Evolutionary conservation across 2,113 vertebrate species (phyloP).

Genomic region (Poeciliopsis prolifica): DNA sequence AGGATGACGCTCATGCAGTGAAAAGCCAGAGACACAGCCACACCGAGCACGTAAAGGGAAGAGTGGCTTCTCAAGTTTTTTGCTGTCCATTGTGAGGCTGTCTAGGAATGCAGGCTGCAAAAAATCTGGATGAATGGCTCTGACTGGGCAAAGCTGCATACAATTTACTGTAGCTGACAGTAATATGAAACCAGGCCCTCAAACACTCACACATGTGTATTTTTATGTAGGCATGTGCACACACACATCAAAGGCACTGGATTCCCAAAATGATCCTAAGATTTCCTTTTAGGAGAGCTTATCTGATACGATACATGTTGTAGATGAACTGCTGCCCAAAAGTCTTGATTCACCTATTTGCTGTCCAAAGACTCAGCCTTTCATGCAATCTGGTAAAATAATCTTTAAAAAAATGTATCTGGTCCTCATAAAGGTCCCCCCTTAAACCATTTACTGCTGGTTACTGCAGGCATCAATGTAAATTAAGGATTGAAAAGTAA

Average conservation of each 20-base stretch:
- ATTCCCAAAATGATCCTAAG: not conserved
- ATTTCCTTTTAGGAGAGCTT: not conserved
- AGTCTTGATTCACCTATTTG: not conserved
- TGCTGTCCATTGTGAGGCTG: conserved; percentile 60
- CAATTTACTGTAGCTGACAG: conserved; percentile 73
- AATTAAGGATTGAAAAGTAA: not conserved
- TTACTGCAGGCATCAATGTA: not conserved
- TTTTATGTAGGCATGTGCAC: conserved; percentile 53
- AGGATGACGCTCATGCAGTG: conserved; percentile 43
- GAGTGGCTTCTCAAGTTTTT: conserved; percentile 65
- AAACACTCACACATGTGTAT: conserved; percentile 64
- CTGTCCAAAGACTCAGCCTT: not conserved
- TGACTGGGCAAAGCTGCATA: conserved; percentile 67
- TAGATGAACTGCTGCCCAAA: not conserved
- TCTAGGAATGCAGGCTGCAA: conserved; percentile 63
- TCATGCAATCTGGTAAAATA: not conserved
- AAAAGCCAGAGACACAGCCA: conserved; percentile 41
- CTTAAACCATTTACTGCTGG: not conserved
- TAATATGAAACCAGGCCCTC: conserved; percentile 66
- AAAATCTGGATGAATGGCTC: conserved; percentile 64
- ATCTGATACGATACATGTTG: not conserved
- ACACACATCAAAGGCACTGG: conserved; percentile 5
- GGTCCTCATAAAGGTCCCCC: not conserved
- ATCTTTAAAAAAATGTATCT: not conserved
- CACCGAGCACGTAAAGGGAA: conserved; percentile 33